Evolutionary conservation across 2,113 vertebrate genomes (phyloP).

Genomic region (Bambusicola thoracicus): DNA sequence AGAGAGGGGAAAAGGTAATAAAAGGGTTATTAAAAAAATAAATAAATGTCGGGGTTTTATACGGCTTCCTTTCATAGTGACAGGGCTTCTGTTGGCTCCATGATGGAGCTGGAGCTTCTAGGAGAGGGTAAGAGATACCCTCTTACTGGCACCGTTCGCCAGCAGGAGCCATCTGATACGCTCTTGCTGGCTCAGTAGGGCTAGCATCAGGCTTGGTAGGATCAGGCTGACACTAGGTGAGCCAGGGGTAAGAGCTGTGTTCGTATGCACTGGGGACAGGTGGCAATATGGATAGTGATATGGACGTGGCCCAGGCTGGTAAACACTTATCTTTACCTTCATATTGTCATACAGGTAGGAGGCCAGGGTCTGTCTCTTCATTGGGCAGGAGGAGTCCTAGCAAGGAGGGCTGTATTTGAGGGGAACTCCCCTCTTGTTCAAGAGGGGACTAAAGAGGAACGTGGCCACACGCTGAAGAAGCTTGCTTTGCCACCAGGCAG

Average conservation of each 20-base stretch:
- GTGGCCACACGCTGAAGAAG: not conserved
- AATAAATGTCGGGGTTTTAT: slow-evolving; percentile 62
- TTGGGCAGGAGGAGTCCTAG: not conserved
- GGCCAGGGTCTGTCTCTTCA: not conserved
- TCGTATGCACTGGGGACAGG: not conserved
- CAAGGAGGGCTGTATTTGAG: not conserved
- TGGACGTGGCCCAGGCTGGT: not conserved
- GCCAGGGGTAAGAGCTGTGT: rapidly evolving
- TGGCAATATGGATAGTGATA: not conserved
- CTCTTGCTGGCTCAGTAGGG: not conserved
- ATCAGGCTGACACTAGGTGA: not conserved
- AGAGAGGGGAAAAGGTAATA: slow-evolving; percentile 51
- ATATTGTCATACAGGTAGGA: not conserved
- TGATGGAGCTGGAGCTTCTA: not conserved
- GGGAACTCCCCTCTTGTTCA: not conserved
- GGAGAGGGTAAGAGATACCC: not conserved
- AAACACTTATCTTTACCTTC: not conserved
- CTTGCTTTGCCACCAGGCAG: not conserved
- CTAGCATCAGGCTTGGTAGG: not conserved
- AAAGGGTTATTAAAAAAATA: slow-evolving; percentile 74
- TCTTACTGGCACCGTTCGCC: not conserved
- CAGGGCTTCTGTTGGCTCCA: not conserved
- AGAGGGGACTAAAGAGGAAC: not conserved
- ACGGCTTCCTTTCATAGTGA: not conserved
- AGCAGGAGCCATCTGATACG: not conserved